A percentile compares a stretch with the other conserved stretches of the same genome.
These are phyloP conservation scores for Clanis bilineata DNA, from an alignment of 2,888 invertebrate species.

Conservation along the genomic window DNA sequence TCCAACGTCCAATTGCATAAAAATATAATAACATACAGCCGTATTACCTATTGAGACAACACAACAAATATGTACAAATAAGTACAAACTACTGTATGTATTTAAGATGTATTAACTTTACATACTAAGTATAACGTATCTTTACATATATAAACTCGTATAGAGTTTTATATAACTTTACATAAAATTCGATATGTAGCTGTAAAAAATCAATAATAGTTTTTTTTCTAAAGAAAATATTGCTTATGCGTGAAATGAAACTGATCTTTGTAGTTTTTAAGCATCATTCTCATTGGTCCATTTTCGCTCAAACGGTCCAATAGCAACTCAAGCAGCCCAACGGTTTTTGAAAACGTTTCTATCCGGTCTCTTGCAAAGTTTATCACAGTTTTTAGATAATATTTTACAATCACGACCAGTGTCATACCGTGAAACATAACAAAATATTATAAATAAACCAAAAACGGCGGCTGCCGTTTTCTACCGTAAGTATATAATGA, in stretches of 20 bases:
- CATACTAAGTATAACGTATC: too few species aligned
- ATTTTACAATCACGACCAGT: slow-evolving; percentile 44
- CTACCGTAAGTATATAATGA: slow-evolving; percentile 57
- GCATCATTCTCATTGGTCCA: slow-evolving; percentile 49
- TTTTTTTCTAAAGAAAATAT: too few species aligned
- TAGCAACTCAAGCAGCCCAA: slow-evolving; percentile 62
- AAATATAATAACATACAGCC: too few species aligned
- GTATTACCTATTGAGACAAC: too few species aligned
- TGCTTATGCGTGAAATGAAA: slow-evolving; percentile 43
- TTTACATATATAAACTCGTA: too few species aligned
- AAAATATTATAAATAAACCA: slow-evolving; percentile 41
- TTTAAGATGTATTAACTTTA: too few species aligned
- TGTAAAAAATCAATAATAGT: background rate
- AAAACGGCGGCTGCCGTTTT: slow-evolving; percentile 65
- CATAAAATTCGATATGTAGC: too few species aligned
- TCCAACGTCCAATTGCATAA: too few species aligned
- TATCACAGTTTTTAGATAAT: slow-evolving; percentile 51
- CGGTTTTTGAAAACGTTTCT: slow-evolving; percentile 74
- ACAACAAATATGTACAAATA: too few species aligned
- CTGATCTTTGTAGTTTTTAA: slow-evolving; percentile 30
- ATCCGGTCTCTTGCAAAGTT: slow-evolving; percentile 68
- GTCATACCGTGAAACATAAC: slow-evolving; percentile 47
- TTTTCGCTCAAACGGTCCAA: slow-evolving; percentile 43
- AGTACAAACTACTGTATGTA: too few species aligned
- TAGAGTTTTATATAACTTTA: too few species aligned